Evolutionary conservation across 1,140 invertebrate species (phyloP).

Genomic region (Stegodyphus mimosarum): DNA sequence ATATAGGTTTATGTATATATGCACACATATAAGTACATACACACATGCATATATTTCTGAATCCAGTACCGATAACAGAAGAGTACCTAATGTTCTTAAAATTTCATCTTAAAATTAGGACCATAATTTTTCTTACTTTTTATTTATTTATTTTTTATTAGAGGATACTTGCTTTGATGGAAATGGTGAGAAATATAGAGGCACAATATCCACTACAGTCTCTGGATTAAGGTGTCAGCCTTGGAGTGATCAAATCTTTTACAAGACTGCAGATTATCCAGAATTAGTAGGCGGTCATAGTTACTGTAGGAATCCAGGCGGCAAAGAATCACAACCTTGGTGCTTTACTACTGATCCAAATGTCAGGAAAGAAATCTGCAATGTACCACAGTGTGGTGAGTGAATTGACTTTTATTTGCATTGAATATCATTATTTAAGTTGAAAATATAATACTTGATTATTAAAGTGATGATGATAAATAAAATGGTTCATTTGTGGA

Average conservation of each 20-base stretch:
- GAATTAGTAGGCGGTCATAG: constrained; percentile 90
- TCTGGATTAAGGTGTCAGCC: constrained; percentile 81
- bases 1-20: not conserved
- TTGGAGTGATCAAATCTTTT: constrained; percentile 84
- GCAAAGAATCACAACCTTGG: constrained; percentile 84
- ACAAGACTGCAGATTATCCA: constrained; percentile 74
- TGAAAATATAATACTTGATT: too few species aligned
- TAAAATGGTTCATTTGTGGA: too few species aligned
- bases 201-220: constrained; percentile 77
- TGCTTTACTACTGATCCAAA: constrained; percentile 77
- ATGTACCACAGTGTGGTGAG: constrained; percentile 84
- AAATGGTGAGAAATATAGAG: constrained; percentile 83
- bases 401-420: constrained; percentile 9
- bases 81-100: not conserved
- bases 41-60: not conserved
- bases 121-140: not conserved
- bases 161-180: constrained; percentile 85
- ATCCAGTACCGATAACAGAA: not conserved
- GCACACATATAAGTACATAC: not conserved
- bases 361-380: constrained; percentile 77
- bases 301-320: constrained; percentile 92
- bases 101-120: not conserved
- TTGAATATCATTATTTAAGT: too few species aligned
- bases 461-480: too few species aligned
- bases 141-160: constrained; percentile 37